These are phyloP conservation scores for Campoplex capitator DNA, from an alignment of 2,888 invertebrate genomes.

Conservation along the genomic window DNA sequence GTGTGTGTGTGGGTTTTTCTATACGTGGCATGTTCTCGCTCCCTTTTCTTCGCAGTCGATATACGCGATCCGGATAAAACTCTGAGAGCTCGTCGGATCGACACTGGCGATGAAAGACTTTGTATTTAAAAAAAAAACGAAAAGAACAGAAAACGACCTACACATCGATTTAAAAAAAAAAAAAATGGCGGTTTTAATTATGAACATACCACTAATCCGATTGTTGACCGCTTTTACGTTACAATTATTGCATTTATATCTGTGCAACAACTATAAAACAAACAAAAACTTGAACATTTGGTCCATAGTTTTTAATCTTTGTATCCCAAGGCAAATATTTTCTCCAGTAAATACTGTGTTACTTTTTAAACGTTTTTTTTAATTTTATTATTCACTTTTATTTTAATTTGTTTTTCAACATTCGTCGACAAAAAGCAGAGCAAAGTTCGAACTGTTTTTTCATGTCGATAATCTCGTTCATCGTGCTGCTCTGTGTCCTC, in stretches of 20 bases:
- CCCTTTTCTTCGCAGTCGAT: not conserved
- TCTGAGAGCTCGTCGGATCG: slow-evolving; percentile 31
- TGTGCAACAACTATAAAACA: slow-evolving; percentile 43
- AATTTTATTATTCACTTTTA: not conserved
- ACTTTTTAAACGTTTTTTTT: slow-evolving; percentile 56
- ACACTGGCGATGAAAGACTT: slow-evolving; percentile 31
- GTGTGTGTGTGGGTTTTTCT: slow-evolving; percentile 19
- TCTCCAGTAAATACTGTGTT: slow-evolving; percentile 65
- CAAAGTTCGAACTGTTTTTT: not conserved
- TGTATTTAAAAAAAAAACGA: slow-evolving; percentile 33
- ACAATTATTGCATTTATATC: slow-evolving; percentile 61
- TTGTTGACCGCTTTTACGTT: slow-evolving; percentile 58
- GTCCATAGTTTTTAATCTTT: slow-evolving; percentile 60
- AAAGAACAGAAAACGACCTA: slow-evolving; percentile 38
- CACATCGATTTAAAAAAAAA: slow-evolving; percentile 51
- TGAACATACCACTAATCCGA: slow-evolving; percentile 35
- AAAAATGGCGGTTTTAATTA: slow-evolving; percentile 25
- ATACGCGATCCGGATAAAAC: slow-evolving; percentile 39
- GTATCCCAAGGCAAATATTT: slow-evolving; percentile 67
- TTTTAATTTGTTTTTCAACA: not conserved
- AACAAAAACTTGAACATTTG: slow-evolving; percentile 47
- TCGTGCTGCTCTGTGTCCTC: not conserved
- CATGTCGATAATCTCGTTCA: not conserved
- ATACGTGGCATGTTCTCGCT: slow-evolving; percentile 2
- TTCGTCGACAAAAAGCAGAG: not conserved